Evolutionary conservation across 2,113 vertebrate genomes (phyloP).

Genomic region (Taxidea taxus): DNA sequence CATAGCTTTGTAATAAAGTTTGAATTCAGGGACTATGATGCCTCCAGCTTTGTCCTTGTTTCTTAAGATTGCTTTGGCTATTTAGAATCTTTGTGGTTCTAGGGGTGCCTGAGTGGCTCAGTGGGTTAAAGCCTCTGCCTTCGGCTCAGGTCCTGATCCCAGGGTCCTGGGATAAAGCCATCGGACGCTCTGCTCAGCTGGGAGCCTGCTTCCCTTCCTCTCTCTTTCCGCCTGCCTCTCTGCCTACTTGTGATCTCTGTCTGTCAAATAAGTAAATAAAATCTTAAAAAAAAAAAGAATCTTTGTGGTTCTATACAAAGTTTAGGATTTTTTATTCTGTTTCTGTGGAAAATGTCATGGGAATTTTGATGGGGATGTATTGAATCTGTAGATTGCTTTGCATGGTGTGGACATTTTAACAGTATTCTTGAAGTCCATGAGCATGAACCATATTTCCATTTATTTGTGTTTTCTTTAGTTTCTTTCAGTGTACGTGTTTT

Average conservation of each 20-base stretch:
- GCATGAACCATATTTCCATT: neutral
- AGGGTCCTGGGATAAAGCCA: too few relatives aligned
- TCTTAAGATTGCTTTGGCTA: neutral
- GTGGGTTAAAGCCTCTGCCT: too few relatives aligned
- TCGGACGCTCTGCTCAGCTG: too few relatives aligned
- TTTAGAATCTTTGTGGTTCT: neutral
- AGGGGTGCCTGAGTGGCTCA: too few relatives aligned
- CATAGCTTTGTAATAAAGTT: neutral
- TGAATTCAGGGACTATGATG: neutral
- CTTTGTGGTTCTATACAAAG: neutral
- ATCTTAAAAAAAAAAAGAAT: too few relatives aligned
- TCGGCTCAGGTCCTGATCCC: too few relatives aligned
- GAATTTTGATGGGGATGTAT: neutral
- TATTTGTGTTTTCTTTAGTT: neutral
- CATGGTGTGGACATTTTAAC: neutral
- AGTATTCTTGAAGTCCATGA: neutral
- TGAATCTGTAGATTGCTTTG: neutral
- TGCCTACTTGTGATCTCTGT: too few relatives aligned
- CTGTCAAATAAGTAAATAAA: too few relatives aligned
- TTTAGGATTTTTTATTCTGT: neutral
- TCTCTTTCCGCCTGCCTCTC: too few relatives aligned
- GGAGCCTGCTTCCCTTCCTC: too few relatives aligned
- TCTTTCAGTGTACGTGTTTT: neutral
- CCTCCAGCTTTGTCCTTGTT: neutral
- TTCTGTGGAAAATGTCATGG: neutral